Percentiles rank a stretch among this genome's conserved stretches.
phyloP scores from a whole-genome alignment of 2,888 invertebrate species.

The Synergus umbraculus region DNA sequence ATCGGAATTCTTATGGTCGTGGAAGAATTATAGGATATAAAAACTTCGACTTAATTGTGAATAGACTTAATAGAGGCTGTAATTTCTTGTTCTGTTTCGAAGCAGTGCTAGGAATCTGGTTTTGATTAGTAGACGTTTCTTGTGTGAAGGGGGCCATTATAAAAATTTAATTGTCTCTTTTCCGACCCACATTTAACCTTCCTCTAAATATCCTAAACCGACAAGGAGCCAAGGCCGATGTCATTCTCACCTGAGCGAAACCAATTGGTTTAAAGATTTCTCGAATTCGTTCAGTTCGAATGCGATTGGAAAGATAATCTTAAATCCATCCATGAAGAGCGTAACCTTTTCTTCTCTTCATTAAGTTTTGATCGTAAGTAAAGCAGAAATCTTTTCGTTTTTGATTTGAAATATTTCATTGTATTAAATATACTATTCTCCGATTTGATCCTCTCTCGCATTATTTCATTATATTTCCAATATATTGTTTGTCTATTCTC shows the following conservation, averaged over 20 bases:
- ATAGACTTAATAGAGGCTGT: background rate
- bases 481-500: slow-evolving; percentile 14
- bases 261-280: slow-evolving; percentile 63
- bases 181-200: slow-evolving; percentile 29
- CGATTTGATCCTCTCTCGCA: too few species aligned
- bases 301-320: slow-evolving; percentile 47
- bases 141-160: slow-evolving; percentile 17
- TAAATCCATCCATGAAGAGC: background rate
- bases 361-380: background rate
- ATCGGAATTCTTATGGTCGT: background rate
- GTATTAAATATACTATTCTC: background rate
- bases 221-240: slow-evolving; percentile 40
- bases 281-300: slow-evolving; percentile 63
- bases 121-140: slow-evolving; percentile 25
- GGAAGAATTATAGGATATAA: background rate
- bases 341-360: background rate
- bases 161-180: slow-evolving; percentile 37
- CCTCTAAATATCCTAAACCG: slow-evolving; percentile 33
- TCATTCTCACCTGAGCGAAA: slow-evolving; percentile 61
- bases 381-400: too few species aligned
- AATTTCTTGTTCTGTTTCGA: slow-evolving; percentile 21
- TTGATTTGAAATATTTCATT: background rate
- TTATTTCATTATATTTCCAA: background rate
- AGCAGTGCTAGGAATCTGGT: background rate
- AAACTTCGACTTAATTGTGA: slow-evolving; percentile 1